Evolutionary conservation across 1,140 invertebrate genomes (phyloP).

Genomic region (Heliconius himera): DNA sequence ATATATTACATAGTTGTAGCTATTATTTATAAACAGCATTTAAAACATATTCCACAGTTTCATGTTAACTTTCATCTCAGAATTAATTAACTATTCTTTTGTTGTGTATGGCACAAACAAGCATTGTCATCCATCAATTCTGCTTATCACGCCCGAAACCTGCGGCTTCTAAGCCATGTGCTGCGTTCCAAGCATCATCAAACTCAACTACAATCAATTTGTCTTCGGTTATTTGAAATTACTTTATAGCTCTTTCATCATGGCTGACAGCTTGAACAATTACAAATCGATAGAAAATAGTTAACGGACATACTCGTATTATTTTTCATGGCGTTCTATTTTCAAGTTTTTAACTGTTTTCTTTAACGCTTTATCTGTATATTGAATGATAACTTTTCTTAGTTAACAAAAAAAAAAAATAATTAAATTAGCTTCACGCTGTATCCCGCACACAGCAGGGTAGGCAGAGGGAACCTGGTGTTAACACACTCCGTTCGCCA

Average conservation of each 20-base stretch:
- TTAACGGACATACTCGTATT: slow-evolving; percentile 27
- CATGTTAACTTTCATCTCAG: slow-evolving; percentile 65
- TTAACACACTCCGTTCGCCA: too few relatives aligned
- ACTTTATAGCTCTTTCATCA: slow-evolving; percentile 59
- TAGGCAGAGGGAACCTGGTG: too few relatives aligned
- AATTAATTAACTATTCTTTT: slow-evolving; percentile 76
- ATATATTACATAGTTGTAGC: not conserved
- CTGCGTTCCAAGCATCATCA: slow-evolving; percentile 49
- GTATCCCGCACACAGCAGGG: too few relatives aligned
- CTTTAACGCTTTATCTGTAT: not conserved
- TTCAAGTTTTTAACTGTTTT: slow-evolving; percentile 20
- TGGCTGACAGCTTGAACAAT: slow-evolving; percentile 48
- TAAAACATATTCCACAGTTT: slow-evolving; percentile 44
- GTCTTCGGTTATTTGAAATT: slow-evolving; percentile 62
- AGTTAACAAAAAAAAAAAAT: too few relatives aligned
- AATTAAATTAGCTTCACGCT: too few relatives aligned
- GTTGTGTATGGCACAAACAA: slow-evolving; percentile 51
- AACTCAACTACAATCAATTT: slow-evolving; percentile 57
- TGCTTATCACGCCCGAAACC: slow-evolving; percentile 64
- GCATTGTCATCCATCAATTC: slow-evolving; percentile 74
- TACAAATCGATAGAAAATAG: slow-evolving; percentile 44
- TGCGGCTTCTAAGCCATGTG: slow-evolving; percentile 45
- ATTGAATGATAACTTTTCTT: slow-evolving; percentile 5
- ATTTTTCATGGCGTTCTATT: slow-evolving; percentile 35
- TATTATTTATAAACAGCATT: slow-evolving; percentile 35